These are phyloP conservation scores for Campoletis raptor DNA, from an alignment of 2,888 invertebrate species.

Conservation along the genomic window DNA sequence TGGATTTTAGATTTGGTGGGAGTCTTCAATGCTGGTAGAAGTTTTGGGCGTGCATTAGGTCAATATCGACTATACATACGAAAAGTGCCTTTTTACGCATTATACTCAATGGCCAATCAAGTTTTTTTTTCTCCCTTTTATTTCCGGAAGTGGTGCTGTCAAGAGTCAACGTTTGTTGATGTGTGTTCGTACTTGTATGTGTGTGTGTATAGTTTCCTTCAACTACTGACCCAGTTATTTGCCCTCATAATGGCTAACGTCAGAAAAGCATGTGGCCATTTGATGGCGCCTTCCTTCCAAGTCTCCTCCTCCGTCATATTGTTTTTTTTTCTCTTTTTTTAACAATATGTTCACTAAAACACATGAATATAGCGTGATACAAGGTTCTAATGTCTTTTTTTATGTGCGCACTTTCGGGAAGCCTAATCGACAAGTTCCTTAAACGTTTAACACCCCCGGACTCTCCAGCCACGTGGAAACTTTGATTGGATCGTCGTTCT, in stretches of 20 bases:
- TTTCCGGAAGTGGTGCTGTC: conserved; percentile 53
- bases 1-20: conserved; percentile 13
- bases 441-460: conserved; percentile 21
- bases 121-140: conserved; percentile 40
- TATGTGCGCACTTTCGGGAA: conserved; percentile 9
- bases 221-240: conserved; percentile 57
- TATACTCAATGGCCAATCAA: conserved; percentile 26
- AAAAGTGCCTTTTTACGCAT: conserved; percentile 45
- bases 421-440: conserved; percentile 39
- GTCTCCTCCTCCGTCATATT: background rate
- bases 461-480: background rate
- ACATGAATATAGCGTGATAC: background rate
- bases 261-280: conserved; percentile 51
- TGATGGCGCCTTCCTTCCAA: conserved; percentile 25
- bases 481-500: background rate
- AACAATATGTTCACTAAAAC: background rate
- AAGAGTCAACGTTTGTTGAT: conserved; percentile 3
- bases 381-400: background rate
- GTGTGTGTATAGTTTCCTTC: conserved; percentile 44
- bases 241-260: conserved; percentile 3
- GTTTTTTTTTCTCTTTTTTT: background rate
- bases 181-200: background rate
- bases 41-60: conserved; percentile 41
- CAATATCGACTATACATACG: conserved; percentile 38
- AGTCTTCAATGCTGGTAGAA: conserved; percentile 19